A percentile compares a stretch with the other conserved stretches of the same genome.
Conservation (phyloP, 2,113 vertebrate genomes). For the Cavia porcellus region DNA sequence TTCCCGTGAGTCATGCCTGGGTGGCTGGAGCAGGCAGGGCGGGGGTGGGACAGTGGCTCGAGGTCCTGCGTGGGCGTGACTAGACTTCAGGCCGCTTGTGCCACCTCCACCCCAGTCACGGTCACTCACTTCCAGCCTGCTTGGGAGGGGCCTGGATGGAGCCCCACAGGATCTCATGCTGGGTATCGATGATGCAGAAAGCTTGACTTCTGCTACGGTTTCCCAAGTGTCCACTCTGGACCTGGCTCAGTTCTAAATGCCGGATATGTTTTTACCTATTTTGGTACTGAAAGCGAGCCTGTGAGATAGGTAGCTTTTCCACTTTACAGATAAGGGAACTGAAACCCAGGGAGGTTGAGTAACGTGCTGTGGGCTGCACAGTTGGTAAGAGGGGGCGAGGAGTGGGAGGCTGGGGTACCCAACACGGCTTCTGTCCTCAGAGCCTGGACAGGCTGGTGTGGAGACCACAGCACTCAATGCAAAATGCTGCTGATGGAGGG, state of each 20-base stretch:
- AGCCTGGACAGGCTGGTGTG: neutral
- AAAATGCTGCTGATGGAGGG: neutral
- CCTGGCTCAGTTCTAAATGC: neutral
- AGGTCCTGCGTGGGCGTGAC: neutral
- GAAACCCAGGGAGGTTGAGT: conserved; percentile 13
- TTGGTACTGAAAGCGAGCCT: neutral
- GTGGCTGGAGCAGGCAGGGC: neutral
- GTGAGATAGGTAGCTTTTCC: neutral
- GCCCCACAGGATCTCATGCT: neutral
- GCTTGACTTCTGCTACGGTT: neutral
- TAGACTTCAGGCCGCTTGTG: neutral
- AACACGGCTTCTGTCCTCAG: neutral
- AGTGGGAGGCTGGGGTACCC: neutral
- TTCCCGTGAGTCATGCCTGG: conserved; percentile 91
- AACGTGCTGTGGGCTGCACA: neutral
- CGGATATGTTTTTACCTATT: neutral
- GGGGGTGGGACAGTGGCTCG: neutral
- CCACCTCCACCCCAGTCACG: neutral
- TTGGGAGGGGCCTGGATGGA: neutral
- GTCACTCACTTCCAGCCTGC: neutral
- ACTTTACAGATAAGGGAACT: neutral
- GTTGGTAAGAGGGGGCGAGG: neutral
- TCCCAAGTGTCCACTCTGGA: neutral
- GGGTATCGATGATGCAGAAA: neutral
- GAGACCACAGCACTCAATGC: neutral